Evolutionary conservation across 2,113 vertebrate species (phyloP).

Genomic region (Alethe castanea): DNA sequence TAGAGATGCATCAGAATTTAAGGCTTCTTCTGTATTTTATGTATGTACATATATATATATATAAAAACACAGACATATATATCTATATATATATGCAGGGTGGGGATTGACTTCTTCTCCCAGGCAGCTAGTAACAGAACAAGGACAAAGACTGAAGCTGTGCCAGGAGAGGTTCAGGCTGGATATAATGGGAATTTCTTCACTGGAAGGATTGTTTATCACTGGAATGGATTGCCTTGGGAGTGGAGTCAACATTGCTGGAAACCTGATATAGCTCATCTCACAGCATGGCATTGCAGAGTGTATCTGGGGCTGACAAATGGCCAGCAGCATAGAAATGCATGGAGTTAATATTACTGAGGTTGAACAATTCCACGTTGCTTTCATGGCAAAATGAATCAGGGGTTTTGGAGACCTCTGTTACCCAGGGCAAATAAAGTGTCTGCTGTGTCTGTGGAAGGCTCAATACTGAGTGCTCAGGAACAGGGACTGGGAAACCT

Average conservation of each 20-base stretch:
- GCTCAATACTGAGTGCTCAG: not conserved
- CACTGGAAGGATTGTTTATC: not conserved
- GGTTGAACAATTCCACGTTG: not conserved
- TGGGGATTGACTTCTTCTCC: not conserved
- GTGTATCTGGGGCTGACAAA: not conserved
- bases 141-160: not conserved
- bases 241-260: not conserved
- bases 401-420: not conserved
- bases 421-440: not conserved
- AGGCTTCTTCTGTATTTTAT: not conserved
- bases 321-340: not conserved
- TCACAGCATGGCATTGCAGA: not conserved
- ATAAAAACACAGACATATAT: rapidly evolving
- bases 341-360: not conserved
- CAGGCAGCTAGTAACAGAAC: not conserved
- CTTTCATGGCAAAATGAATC: not conserved
- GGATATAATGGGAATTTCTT: not conserved
- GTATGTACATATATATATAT: not conserved
- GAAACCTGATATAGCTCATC: not conserved
- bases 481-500: not conserved
- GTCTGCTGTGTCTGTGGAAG: not conserved
- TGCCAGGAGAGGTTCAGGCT: not conserved
- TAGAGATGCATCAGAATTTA: not conserved
- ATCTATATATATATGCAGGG: rapidly evolving
- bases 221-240: not conserved